Conservation (phyloP, 2,113 vertebrate genomes). For the Gambusia holbrooki region DNA sequence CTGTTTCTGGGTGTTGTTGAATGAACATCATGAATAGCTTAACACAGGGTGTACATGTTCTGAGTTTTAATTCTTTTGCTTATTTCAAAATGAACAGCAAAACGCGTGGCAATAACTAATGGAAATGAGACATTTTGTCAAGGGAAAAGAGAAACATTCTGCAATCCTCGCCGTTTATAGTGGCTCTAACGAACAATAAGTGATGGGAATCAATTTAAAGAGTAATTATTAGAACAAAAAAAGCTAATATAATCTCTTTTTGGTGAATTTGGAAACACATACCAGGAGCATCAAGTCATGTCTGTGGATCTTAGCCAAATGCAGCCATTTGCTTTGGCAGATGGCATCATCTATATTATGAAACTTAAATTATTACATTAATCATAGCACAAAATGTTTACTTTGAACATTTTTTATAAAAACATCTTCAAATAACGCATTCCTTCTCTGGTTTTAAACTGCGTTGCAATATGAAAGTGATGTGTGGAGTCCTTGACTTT, state of each 20-base stretch:
- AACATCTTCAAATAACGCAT: background rate
- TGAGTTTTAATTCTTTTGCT: background rate
- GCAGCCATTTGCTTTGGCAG: background rate
- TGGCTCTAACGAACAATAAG: slow-evolving; percentile 31
- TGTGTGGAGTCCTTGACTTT: background rate
- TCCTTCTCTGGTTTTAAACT: background rate
- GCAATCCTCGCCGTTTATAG: background rate
- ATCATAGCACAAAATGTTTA: background rate
- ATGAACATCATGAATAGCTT: slow-evolving; percentile 36
- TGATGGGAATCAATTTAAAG: slow-evolving; percentile 35
- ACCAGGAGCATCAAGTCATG: background rate
- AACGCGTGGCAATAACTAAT: slow-evolving; percentile 46
- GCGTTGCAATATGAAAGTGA: background rate
- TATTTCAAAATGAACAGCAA: slow-evolving; percentile 37
- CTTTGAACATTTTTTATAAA: background rate
- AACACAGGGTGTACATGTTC: slow-evolving; percentile 27
- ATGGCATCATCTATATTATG: too few relatives aligned
- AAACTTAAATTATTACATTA: background rate
- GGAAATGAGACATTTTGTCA: slow-evolving; percentile 29
- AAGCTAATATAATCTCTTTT: background rate
- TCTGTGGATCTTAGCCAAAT: background rate
- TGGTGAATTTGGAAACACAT: background rate
- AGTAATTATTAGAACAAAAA: background rate
- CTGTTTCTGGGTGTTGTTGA: slow-evolving; percentile 37
- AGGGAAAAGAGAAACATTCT: slow-evolving; percentile 29